A percentile compares a stretch with the other conserved stretches of the same genome.
Conservation (phyloP, 2,888 invertebrate genomes). For the Lochmaea crataegi region DNA sequence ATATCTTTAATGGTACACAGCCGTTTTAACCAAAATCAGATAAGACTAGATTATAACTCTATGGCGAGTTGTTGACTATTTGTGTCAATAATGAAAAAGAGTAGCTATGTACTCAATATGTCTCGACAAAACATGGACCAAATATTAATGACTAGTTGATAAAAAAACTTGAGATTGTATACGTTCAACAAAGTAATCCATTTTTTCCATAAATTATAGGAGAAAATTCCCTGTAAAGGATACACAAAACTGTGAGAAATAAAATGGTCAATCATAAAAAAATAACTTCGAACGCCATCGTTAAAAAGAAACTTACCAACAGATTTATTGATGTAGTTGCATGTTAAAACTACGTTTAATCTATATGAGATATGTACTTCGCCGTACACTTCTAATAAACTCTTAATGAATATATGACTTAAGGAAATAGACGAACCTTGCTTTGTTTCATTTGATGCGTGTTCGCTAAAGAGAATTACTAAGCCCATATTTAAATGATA, state of each 20-base stretch:
- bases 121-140: not conserved
- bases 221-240: not conserved
- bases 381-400: too few relatives aligned
- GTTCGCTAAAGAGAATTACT: not conserved
- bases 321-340: too few relatives aligned
- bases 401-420: too few relatives aligned
- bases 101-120: not conserved
- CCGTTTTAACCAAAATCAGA: constrained; percentile 60
- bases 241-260: not conserved
- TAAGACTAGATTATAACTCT: constrained; percentile 60
- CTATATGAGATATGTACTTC: too few relatives aligned
- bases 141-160: not conserved
- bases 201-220: not conserved
- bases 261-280: not conserved
- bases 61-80: constrained; percentile 57
- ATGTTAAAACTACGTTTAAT: too few relatives aligned
- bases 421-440: too few relatives aligned
- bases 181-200: not conserved
- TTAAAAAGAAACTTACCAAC: too few relatives aligned
- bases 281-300: too few relatives aligned
- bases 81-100: constrained; percentile 32
- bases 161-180: not conserved
- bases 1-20: constrained; percentile 63
- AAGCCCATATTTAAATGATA: not conserved
- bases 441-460: not conserved